phyloP scores from a whole-genome alignment of 2,113 vertebrate genomes.

The sheep (Ovis aries) region DNA sequence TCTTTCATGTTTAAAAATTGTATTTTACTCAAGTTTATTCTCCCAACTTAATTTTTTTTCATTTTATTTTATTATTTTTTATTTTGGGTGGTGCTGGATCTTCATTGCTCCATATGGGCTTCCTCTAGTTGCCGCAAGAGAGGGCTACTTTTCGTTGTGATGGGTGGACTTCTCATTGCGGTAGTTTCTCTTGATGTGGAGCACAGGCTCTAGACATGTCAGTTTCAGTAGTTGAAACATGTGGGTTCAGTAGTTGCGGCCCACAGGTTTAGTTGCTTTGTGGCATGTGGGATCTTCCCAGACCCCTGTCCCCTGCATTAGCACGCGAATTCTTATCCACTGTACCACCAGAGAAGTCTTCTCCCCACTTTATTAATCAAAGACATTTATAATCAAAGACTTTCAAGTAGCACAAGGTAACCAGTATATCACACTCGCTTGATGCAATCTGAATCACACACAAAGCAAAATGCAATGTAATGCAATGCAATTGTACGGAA shows the following conservation, averaged over 20 bases:
- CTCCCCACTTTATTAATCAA: not conserved
- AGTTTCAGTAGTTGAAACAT: not conserved
- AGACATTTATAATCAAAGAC: not conserved
- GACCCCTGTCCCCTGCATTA: not conserved
- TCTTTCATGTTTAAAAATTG: not conserved
- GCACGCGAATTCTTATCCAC: not conserved
- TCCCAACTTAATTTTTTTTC: not conserved
- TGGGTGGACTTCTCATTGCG: not conserved
- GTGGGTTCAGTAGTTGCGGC: not conserved
- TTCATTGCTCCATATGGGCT: not conserved
- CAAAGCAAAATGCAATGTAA: not conserved
- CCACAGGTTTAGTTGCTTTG: not conserved
- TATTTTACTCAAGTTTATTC: not conserved
- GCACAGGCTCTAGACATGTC: accelerated
- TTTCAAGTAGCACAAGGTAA: not conserved
- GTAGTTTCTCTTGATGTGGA: not conserved
- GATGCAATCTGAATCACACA: not conserved
- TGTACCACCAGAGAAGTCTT: not conserved
- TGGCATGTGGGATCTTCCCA: not conserved
- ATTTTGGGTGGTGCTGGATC: not conserved
- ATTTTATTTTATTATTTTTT: not conserved
- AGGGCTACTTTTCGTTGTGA: not conserved
- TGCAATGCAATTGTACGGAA: not conserved
- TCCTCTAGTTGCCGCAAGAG: not conserved
- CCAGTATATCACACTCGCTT: not conserved